Conservation (phyloP, 2,113 vertebrate species). For the Pleuronectes platessa region DNA sequence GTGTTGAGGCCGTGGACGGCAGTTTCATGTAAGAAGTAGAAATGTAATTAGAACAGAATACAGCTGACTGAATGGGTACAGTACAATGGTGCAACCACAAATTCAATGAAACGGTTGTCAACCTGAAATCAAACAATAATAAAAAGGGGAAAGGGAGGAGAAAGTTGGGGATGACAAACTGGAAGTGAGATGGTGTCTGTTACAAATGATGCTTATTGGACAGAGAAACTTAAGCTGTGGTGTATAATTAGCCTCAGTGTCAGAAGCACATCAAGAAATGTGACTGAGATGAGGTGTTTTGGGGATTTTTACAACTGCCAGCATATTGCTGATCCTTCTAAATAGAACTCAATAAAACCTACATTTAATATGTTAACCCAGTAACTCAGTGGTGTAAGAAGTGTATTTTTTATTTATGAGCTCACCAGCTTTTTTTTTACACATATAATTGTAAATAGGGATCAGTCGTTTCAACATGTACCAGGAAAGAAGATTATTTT, state of each 20-base stretch:
- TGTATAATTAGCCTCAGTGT: background rate
- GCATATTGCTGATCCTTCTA: no score
- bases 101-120: conserved; percentile 41
- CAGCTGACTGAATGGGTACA: conserved; percentile 27
- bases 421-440: no score
- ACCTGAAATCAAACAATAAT: conserved; percentile 41
- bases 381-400: no score
- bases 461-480: no score
- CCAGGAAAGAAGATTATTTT: no score
- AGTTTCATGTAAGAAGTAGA: conserved; percentile 35
- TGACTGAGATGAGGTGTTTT: background rate
- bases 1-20: conserved; percentile 15
- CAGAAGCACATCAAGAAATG: background rate
- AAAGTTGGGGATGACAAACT: background rate
- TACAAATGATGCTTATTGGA: conserved; percentile 16
- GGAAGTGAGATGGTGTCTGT: conserved; percentile 4
- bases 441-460: no score
- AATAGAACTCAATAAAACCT: background rate
- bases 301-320: background rate
- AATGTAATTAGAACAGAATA: conserved; percentile 55
- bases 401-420: no score
- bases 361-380: no score
- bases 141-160: background rate
- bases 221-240: background rate
- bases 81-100: conserved; percentile 40